Evolutionary conservation across 2,797 vertebrate genomes (phyloP).

Genomic region (Leptoclinus maculatus): DNA sequence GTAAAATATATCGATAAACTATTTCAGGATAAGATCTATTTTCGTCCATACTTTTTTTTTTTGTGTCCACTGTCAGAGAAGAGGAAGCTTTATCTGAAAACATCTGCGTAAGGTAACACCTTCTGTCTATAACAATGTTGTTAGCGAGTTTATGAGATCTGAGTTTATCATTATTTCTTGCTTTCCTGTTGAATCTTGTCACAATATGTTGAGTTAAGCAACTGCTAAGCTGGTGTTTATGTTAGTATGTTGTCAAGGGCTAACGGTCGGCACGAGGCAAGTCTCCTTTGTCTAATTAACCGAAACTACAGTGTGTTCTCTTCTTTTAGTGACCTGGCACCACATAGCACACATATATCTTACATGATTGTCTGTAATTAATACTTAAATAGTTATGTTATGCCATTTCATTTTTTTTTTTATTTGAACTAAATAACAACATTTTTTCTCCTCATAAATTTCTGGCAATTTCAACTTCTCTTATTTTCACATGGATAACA

Average conservation of each 20-base stretch:
- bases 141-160: neutral
- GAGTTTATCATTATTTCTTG: neutral
- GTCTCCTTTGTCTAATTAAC: conserved; percentile 58
- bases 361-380: neutral
- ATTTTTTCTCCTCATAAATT: neutral
- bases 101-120: conserved; percentile 63
- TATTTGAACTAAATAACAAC: neutral
- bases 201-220: neutral
- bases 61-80: conserved; percentile 24
- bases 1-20: neutral
- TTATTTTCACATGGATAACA: neutral
- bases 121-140: neutral
- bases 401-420: neutral
- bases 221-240: neutral
- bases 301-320: neutral
- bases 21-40: conserved; percentile 31
- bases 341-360: neutral
- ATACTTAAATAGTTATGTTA: neutral
- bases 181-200: neutral
- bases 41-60: conserved; percentile 21
- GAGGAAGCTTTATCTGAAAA: conserved; percentile 56
- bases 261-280: conserved; percentile 53
- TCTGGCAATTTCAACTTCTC: neutral
- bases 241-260: neutral
- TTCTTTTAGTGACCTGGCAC: neutral